Base-by-base conservation (phyloP, 35 echinoderm and acorn worm species). In the Heliocidaris tuberculata region DNA sequence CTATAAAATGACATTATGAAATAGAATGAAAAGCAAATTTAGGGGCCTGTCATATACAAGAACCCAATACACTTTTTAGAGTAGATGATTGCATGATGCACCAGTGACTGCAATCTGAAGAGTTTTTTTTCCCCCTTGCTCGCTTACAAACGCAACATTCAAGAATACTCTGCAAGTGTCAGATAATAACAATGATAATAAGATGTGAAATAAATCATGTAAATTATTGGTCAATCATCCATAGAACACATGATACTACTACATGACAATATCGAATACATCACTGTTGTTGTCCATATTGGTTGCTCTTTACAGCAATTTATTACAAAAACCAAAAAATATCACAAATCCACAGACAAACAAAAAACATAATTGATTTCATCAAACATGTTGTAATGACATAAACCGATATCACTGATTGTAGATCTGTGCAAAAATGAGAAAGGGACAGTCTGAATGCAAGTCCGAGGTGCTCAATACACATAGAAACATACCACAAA, bases 291-390 rank as follows among this genome's bases (percentile, higher is more conserved):
- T 70, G n/a, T 78, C 21, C 65, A 78, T n/a, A 78, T 78, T 78
- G 65, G 65, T 78, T 78, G 65, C 65, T 78, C 65, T 21, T 78
- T 78, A 78, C 65, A 78, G 65, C 65, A 78, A 78, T 78, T 78
- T 78, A 78, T 78, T 78, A 78, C 65, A 78, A 78, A 78, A 78
- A 78, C 65, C 65, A 78, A 78, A 78, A 27, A 78, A 78, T 78
- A 78, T 78, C 65, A 78, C 65, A 78, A 78, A 78, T 78, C 65
- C 65, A 78, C 65, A n/a, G 65, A 78, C 65, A 78, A 78, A 78
- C 21, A 78, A 78, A 78, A 70, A 78, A 78, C 65, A 7, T 4
- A 78, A 78, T n/a, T 78, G 65, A 78, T 78, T 78, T 78, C 65
- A 78, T 78, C 65, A 78, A 78, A 78, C 65, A 78, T 78, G 15